phyloP scores from a whole-genome alignment of 2,888 invertebrate species.

The Calliscelio sp. region DNA sequence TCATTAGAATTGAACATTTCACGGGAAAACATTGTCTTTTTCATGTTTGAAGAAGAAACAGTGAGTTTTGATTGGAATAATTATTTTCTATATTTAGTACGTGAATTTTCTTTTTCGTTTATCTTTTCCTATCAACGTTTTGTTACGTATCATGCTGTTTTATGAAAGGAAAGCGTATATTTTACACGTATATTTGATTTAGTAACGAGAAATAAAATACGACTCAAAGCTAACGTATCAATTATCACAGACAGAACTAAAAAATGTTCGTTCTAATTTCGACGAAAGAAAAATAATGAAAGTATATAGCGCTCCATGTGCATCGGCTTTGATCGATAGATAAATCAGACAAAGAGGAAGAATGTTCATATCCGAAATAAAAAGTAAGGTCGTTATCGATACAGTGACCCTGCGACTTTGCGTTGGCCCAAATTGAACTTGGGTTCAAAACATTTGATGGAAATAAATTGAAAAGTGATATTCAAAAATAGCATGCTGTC shows the following conservation, averaged over 20 bases:
- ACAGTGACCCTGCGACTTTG: constrained; percentile 61
- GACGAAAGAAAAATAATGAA: constrained; percentile 28
- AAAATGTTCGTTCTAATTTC: neutral
- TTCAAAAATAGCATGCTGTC: constrained; percentile 38
- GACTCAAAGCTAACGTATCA: too few relatives aligned
- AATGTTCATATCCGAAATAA: constrained; percentile 53
- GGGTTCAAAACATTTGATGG: constrained; percentile 43
- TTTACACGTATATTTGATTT: too few relatives aligned
- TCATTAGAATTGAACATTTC: too few relatives aligned
- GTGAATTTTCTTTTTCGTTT: too few relatives aligned
- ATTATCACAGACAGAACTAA: neutral
- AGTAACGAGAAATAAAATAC: too few relatives aligned
- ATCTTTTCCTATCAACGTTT: too few relatives aligned
- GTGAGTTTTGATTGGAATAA: too few relatives aligned
- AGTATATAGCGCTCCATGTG: neutral
- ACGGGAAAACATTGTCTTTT: too few relatives aligned
- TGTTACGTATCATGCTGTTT: too few relatives aligned
- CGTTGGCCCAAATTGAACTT: constrained; percentile 44
- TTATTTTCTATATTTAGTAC: too few relatives aligned
- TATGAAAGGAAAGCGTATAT: too few relatives aligned
- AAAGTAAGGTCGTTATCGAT: constrained; percentile 53
- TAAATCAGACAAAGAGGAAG: constrained; percentile 40
- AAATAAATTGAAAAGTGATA: constrained; percentile 59
- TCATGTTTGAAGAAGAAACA: too few relatives aligned
- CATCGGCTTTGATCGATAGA: constrained; percentile 31